Conservation (phyloP, 2,113 vertebrate species). For the Pseudolaguvia tuberculata region DNA sequence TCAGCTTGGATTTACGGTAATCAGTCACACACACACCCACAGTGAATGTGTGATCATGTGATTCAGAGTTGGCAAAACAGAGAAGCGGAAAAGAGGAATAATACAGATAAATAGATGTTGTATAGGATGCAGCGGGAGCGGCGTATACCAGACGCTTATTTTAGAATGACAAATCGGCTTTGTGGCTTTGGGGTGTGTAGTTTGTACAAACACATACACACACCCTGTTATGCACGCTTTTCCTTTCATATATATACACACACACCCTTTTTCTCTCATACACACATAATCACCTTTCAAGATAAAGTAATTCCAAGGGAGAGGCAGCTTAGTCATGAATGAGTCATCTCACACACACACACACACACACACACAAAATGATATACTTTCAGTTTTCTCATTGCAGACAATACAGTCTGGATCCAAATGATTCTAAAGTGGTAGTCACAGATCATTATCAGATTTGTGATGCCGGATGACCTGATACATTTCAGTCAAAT, state of each 20-base stretch:
- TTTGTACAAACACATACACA: constrained; percentile 18
- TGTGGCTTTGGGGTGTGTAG: constrained; percentile 11
- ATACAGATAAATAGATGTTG: background rate
- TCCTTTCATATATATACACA: background rate
- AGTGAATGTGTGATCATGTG: background rate
- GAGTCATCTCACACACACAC: constrained; percentile 39
- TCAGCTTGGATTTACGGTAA: no score
- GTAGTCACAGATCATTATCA: no score
- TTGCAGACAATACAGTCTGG: background rate
- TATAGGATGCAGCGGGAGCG: background rate
- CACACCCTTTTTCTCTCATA: constrained; percentile 10
- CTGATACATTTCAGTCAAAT: background rate
- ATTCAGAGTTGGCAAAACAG: background rate
- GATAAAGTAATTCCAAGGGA: constrained; percentile 1
- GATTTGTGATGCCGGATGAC: background rate
- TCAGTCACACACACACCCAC: background rate
- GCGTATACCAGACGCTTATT: background rate
- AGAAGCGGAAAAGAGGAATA: background rate
- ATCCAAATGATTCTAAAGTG: background rate
- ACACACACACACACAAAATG: constrained; percentile 11
- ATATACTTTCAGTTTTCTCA: background rate
- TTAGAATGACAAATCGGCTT: constrained; percentile 19
- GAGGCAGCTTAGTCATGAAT: constrained; percentile 31
- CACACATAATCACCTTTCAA: constrained; percentile 22
- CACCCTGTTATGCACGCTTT: background rate